A percentile compares a stretch with the other conserved stretches of the same genome.
Evolutionary conservation across 2,113 vertebrate species (phyloP).

Genomic region (Grus americana): DNA sequence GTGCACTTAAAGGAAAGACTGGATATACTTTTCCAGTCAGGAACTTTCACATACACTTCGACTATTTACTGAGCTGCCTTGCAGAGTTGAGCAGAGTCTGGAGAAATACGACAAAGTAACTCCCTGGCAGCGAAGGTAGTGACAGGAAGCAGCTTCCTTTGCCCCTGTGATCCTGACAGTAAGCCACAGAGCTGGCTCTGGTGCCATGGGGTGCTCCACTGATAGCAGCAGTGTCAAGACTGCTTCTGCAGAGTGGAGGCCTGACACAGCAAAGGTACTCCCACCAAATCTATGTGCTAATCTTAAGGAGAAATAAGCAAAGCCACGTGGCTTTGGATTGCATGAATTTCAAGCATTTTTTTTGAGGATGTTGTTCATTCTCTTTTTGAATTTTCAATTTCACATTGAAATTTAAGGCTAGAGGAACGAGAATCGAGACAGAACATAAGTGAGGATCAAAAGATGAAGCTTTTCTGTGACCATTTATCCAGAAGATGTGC

Average conservation of each 20-base stretch:
- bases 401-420: neutral
- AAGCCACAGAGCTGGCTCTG: no score
- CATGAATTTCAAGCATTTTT: neutral
- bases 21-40: neutral
- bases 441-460: accelerated
- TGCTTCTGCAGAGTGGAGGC: neutral
- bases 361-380: accelerated
- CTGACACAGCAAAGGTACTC: neutral
- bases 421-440: neutral
- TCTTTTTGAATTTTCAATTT: neutral
- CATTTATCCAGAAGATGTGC: no score
- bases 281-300: accelerated
- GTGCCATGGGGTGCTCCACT: accelerated
- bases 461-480: neutral
- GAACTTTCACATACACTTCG: neutral
- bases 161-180: neutral
- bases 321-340: neutral
- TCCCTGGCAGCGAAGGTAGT: neutral
- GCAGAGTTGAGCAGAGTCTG: neutral
- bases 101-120: neutral
- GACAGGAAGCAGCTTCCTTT: neutral
- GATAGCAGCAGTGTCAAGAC: neutral
- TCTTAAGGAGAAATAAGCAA: neutral
- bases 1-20: neutral
- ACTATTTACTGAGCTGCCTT: neutral